Conservation (phyloP, 2,888 invertebrate genomes). For the Drosophila niveifrons region DNA sequence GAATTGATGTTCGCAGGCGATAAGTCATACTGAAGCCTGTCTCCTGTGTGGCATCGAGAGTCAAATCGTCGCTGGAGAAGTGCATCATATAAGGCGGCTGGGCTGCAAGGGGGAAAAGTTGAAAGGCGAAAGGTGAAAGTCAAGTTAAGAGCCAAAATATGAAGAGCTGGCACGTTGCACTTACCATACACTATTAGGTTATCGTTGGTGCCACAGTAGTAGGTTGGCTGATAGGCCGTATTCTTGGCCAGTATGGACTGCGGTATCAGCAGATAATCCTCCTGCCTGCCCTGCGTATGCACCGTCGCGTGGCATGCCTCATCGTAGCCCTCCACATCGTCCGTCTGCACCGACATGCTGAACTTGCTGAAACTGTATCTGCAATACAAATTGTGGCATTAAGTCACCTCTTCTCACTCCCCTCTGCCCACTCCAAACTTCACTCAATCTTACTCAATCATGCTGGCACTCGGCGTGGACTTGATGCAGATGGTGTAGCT, state of each 20-base stretch:
- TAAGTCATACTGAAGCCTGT: slow-evolving; percentile 82
- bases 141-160: slow-evolving; percentile 13
- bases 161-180: slow-evolving; percentile 25
- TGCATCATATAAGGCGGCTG: slow-evolving; percentile 88
- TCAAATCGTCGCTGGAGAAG: slow-evolving; percentile 87
- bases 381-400: neutral
- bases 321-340: slow-evolving; percentile 82
- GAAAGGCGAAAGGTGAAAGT: slow-evolving; percentile 40
- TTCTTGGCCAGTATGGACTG: slow-evolving; percentile 84
- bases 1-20: slow-evolving; percentile 61
- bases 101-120: slow-evolving; percentile 83
- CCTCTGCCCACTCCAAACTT: neutral
- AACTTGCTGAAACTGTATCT: slow-evolving; percentile 76
- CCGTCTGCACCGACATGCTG: slow-evolving; percentile 68
- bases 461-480: slow-evolving; percentile 68
- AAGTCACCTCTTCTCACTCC: neutral
- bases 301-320: slow-evolving; percentile 87
- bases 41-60: slow-evolving; percentile 69
- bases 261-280: slow-evolving; percentile 87
- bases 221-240: slow-evolving; percentile 76
- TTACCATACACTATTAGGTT: slow-evolving; percentile 69
- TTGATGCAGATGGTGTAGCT: slow-evolving; percentile 89
- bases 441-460: slow-evolving; percentile 76
- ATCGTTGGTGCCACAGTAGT: slow-evolving; percentile 83
- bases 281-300: slow-evolving; percentile 85